Evolutionary conservation across 2,113 vertebrate species (phyloP).

Genomic region (human (Homo sapiens)): DNA sequence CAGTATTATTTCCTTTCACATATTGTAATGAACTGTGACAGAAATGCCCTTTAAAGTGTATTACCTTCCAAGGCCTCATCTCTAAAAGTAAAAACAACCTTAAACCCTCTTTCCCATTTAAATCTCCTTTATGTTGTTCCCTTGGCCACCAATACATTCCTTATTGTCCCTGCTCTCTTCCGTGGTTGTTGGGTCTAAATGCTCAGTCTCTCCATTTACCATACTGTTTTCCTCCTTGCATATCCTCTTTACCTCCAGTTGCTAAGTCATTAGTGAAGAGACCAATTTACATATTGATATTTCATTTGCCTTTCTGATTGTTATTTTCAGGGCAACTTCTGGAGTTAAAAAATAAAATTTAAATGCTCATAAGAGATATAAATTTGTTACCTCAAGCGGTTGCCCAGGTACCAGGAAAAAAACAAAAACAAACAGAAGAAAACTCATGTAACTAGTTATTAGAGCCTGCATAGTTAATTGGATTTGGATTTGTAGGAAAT

Average conservation of each 20-base stretch:
- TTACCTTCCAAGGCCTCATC: not conserved
- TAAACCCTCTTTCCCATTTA: not conserved
- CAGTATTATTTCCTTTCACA: not conserved
- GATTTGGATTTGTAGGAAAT: slow-evolving; percentile 79
- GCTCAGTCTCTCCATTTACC: not conserved
- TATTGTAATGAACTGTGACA: slow-evolving; percentile 35
- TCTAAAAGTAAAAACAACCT: not conserved
- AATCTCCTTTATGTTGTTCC: not conserved
- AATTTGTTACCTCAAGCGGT: slow-evolving; percentile 69
- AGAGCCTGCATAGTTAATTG: slow-evolving; percentile 75
- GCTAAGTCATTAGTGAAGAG: slow-evolving; percentile 9
- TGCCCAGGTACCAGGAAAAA: slow-evolving; percentile 60
- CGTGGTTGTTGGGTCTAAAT: not conserved
- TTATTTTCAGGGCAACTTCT: slow-evolving; percentile 52
- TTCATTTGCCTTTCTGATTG: slow-evolving; percentile 60
- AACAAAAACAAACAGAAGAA: not conserved
- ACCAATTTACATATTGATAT: slow-evolving; percentile 42
- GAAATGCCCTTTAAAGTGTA: not conserved
- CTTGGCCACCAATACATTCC: not conserved
- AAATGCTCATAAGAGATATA: slow-evolving; percentile 45
- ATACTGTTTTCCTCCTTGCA: not conserved
- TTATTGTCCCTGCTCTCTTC: not conserved
- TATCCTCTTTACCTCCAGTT: not conserved
- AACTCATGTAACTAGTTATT: slow-evolving; percentile 70
- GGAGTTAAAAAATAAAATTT: slow-evolving; percentile 35